A percentile compares a stretch with the other conserved stretches of the same genome.
phyloP scores from a whole-genome alignment of 2,888 invertebrate genomes.

The Acanthosepion pharaonis region DNA sequence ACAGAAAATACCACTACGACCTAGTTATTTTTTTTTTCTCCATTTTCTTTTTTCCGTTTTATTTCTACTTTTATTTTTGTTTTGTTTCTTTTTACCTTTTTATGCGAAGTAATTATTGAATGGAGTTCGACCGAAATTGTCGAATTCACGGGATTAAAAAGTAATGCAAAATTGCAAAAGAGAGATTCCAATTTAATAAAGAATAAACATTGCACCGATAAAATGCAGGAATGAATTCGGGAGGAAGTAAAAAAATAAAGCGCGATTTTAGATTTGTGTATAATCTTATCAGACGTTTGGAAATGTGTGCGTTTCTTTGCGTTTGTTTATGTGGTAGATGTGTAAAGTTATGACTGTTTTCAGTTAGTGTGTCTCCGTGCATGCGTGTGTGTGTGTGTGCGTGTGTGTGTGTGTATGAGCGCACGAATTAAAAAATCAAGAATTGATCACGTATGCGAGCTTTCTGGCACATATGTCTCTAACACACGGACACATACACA shows the following conservation, averaged over 20 bases:
- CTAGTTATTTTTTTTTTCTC: background rate
- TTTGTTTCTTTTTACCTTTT: background rate
- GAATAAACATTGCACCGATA: background rate
- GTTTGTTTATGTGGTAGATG: background rate
- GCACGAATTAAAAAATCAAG: background rate
- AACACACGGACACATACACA: conserved; percentile 44
- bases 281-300: background rate
- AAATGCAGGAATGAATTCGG: background rate
- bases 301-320: background rate
- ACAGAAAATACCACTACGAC: background rate
- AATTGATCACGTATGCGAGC: background rate
- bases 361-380: background rate
- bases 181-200: background rate
- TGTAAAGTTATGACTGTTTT: background rate
- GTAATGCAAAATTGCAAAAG: background rate
- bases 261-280: background rate
- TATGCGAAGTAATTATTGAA: conserved; percentile 22
- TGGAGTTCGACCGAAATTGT: background rate
- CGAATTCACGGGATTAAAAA: background rate
- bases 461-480: background rate
- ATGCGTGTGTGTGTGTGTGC: background rate
- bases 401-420: background rate
- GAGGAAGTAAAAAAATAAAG: background rate
- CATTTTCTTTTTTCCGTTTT: background rate
- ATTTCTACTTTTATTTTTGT: background rate